Percentiles rank a stretch among this genome's conserved stretches.
These are phyloP conservation scores for Cryptoprocta ferox DNA, from an alignment of 2,797 vertebrate species.

Conservation along the genomic window DNA sequence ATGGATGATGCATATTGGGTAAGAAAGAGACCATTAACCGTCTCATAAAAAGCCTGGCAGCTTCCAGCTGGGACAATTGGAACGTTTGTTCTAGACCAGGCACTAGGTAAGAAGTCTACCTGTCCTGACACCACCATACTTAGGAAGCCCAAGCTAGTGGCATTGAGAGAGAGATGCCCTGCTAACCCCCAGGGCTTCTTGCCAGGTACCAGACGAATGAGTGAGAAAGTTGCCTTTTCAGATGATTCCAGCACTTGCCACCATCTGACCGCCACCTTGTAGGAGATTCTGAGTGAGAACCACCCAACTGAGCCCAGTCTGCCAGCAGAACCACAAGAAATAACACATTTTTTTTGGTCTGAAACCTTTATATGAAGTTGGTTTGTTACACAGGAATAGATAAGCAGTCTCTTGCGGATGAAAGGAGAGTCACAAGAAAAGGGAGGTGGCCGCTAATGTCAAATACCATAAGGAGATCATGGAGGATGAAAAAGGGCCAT, in stretches of 20 bases:
- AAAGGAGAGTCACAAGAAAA: slow-evolving; percentile 47
- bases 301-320: not conserved
- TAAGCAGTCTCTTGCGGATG: not conserved
- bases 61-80: slow-evolving; percentile 21
- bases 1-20: not conserved
- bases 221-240: not conserved
- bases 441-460: not conserved
- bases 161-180: not conserved
- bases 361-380: slow-evolving; percentile 2
- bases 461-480: slow-evolving; percentile 45
- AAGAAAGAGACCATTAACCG: not conserved
- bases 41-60: not conserved
- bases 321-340: not conserved
- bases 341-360: slow-evolving; percentile 4
- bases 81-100: not conserved
- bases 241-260: not conserved
- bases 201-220: not conserved
- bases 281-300: not conserved
- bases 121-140: not conserved
- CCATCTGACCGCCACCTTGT: not conserved
- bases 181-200: not conserved
- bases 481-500: slow-evolving; percentile 41
- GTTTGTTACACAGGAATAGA: not conserved
- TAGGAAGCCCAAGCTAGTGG: not conserved
- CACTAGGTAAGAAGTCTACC: not conserved